Evolutionary conservation across 1,140 invertebrate species (phyloP).

Genomic region (Drosophila mayri): DNA sequence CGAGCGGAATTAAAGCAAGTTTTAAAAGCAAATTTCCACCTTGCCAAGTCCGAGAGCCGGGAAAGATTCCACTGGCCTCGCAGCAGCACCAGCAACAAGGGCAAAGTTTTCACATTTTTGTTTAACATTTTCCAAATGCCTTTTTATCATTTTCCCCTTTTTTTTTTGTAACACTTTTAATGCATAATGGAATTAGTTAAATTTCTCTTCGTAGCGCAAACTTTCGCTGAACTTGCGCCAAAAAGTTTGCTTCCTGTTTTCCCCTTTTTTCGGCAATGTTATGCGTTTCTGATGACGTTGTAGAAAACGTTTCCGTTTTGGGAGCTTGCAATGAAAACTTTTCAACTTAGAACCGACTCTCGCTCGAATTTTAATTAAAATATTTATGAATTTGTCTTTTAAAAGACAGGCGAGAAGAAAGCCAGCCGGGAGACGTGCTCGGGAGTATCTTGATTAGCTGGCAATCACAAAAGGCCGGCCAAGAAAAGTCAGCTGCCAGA

Average conservation of each 20-base stretch:
- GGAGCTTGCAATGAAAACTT: slow-evolving; percentile 61
- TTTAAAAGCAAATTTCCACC: slow-evolving; percentile 46
- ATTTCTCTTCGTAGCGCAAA: slow-evolving; percentile 69
- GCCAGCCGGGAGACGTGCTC: slow-evolving; percentile 18
- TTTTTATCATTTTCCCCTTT: slow-evolving; percentile 20
- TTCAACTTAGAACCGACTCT: slow-evolving; percentile 71
- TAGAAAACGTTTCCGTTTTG: slow-evolving; percentile 57
- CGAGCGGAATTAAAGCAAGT: slow-evolving; percentile 55
- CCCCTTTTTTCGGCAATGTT: slow-evolving; percentile 52
- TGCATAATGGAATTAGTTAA: slow-evolving; percentile 78
- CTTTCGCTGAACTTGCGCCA: slow-evolving; percentile 75
- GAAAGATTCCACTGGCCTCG: slow-evolving; percentile 27
- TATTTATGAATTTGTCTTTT: slow-evolving; percentile 75
- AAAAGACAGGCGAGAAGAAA: slow-evolving; percentile 27
- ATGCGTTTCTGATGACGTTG: slow-evolving; percentile 77
- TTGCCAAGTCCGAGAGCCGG: slow-evolving; percentile 22
- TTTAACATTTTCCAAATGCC: slow-evolving; percentile 69
- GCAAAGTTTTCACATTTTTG: slow-evolving; percentile 78
- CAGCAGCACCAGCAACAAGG: slow-evolving; percentile 43
- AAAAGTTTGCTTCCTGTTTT: slow-evolving; percentile 63
- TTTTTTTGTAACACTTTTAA: slow-evolving; percentile 42
- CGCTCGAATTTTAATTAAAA: slow-evolving; percentile 76
- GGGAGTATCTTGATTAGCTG: slow-evolving; percentile 56
- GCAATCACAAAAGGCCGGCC: slow-evolving; percentile 27
- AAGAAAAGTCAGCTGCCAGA: slow-evolving; percentile 36